Percentiles rank a stretch among this genome's conserved stretches.
These are phyloP conservation scores for Chlorospingus flavigularis DNA, from an alignment of 2,797 vertebrate genomes.

Conservation along the genomic window DNA sequence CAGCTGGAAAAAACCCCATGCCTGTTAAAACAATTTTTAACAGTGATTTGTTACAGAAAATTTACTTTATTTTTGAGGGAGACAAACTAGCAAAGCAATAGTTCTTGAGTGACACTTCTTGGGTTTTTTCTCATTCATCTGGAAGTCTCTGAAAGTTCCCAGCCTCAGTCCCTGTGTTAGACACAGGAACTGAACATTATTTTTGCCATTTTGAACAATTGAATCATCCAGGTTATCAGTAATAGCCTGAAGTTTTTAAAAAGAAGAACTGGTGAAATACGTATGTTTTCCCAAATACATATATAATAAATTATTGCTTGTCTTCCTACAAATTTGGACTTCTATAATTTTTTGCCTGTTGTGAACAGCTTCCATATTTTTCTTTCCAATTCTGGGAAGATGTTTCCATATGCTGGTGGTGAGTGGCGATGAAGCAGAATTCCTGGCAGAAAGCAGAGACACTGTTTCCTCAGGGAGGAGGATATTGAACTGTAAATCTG, in stretches of 20 bases:
- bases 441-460: neutral
- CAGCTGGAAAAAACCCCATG: fast-evolving
- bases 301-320: neutral
- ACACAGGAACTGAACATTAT: neutral
- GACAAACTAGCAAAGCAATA: neutral
- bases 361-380: neutral
- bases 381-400: neutral
- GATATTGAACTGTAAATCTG: neutral
- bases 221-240: neutral
- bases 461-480: neutral
- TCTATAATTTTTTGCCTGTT: neutral
- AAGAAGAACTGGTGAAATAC: neutral
- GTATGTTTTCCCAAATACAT: neutral
- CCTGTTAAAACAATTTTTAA: neutral
- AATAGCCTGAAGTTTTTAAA: neutral
- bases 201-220: neutral
- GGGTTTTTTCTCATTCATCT: neutral
- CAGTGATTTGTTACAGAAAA: neutral
- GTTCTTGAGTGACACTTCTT: neutral
- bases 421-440: neutral
- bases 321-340: neutral
- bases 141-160: neutral
- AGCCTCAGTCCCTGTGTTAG: neutral
- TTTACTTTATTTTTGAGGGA: neutral
- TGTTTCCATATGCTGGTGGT: neutral